Evolutionary conservation across 2,113 vertebrate species (phyloP).

Genomic region (Brienomyrus longianalis): DNA sequence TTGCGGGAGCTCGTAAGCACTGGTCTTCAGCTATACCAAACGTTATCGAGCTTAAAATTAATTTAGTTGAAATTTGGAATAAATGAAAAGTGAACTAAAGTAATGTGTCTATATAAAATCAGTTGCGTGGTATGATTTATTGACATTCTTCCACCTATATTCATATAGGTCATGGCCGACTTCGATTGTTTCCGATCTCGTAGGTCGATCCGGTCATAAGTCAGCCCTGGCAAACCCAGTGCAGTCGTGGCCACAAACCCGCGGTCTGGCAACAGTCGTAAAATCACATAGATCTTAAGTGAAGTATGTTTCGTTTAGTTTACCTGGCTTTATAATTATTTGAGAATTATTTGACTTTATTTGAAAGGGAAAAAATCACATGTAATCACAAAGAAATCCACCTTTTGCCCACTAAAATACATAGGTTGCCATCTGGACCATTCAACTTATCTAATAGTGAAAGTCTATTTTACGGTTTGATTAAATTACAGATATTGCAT

Average conservation of each 20-base stretch:
- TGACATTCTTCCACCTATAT: not conserved
- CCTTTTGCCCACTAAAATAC: not conserved
- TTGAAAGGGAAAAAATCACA: not conserved
- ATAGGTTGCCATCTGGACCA: not conserved
- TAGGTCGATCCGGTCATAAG: too few relatives aligned
- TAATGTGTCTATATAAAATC: not conserved
- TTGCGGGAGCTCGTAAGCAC: not conserved
- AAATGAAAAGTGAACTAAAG: not conserved
- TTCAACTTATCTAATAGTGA: not conserved
- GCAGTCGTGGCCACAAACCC: too few relatives aligned
- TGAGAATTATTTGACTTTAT: not conserved
- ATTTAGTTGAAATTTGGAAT: not conserved
- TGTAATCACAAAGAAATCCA: not conserved
- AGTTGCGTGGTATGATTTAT: not conserved
- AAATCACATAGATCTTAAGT: too few relatives aligned
- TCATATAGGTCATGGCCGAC: too few relatives aligned
- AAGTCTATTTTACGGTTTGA: not conserved
- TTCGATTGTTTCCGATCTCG: too few relatives aligned
- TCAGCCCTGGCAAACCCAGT: too few relatives aligned
- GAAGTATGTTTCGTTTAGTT: not conserved
- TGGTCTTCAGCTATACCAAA: not conserved
- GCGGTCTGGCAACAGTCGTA: too few relatives aligned
- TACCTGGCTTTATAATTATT: not conserved
- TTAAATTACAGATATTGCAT: not conserved
- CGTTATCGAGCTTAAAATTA: not conserved